Conservation (phyloP, 2,888 invertebrate species). For the Caenorhabditis parvicauda region DNA sequence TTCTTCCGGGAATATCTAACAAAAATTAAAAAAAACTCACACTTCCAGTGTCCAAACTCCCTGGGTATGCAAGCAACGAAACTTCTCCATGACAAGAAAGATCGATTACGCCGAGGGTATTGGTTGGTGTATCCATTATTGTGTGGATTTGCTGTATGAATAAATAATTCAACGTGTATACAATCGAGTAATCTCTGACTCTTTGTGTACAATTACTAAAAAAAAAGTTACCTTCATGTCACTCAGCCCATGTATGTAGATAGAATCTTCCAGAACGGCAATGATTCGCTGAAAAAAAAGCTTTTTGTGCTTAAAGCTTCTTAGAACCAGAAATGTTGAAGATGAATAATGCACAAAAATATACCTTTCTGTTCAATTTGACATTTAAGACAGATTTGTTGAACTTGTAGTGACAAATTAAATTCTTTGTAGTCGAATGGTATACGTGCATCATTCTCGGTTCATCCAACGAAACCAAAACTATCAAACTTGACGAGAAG, state of each 20-base stretch:
- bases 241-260: conserved; percentile 94
- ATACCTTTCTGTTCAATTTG: conserved; percentile 86
- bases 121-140: conserved; percentile 94
- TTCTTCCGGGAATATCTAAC: too few relatives aligned
- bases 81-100: conserved; percentile 70
- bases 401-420: conserved; percentile 89
- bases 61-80: conserved; percentile 94
- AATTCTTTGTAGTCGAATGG: conserved; percentile 78
- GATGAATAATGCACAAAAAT: conserved; percentile 57
- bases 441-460: conserved; percentile 90
- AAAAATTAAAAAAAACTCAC: too few relatives aligned
- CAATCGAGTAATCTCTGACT: too few relatives aligned
- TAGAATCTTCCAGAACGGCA: conserved; percentile 92
- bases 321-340: not conserved
- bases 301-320: conserved; percentile 1
- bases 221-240: conserved; percentile 68
- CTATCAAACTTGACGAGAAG: conserved; percentile 93
- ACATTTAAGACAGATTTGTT: conserved; percentile 93
- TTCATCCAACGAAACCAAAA: conserved; percentile 80
- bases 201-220: too few relatives aligned
- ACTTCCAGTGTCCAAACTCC: conserved; percentile 64
- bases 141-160: too few relatives aligned
- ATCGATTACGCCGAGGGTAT: conserved; percentile 74
- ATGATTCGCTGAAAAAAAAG: conserved; percentile 76
- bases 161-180: too few relatives aligned